These are phyloP conservation scores for Trypoxylus dichotomus DNA, from an alignment of 1,140 invertebrate genomes.

Conservation along the genomic window DNA sequence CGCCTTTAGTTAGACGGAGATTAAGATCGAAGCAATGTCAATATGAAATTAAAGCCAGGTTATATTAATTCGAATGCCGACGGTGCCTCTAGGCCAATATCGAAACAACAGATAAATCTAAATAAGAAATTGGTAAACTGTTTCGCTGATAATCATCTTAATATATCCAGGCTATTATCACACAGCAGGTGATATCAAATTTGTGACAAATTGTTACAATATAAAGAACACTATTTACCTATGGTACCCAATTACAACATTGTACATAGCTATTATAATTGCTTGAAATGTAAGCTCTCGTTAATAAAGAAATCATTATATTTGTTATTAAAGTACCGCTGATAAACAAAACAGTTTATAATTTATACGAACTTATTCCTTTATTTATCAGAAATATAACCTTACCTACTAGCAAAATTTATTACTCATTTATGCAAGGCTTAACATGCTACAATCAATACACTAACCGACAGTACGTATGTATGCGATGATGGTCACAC, in stretches of 20 bases:
- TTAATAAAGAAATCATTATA: background rate
- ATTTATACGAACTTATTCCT: conserved; percentile 19
- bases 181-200: too few relatives aligned
- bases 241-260: background rate
- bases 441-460: background rate
- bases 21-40: background rate
- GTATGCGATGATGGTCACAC: background rate
- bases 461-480: background rate
- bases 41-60: conserved; percentile 23
- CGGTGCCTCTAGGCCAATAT: background rate
- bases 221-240: conserved; percentile 10
- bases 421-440: background rate
- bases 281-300: background rate
- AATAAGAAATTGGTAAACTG: too few relatives aligned
- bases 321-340: conserved; percentile 14
- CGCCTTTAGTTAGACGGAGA: conserved; percentile 52
- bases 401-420: background rate
- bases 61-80: conserved; percentile 20
- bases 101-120: conserved; percentile 13
- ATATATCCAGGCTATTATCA: too few relatives aligned
- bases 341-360: background rate
- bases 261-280: conserved; percentile 1
- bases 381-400: background rate
- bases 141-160: too few relatives aligned
- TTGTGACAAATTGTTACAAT: background rate